A percentile compares a stretch with the other conserved stretches of the same genome.
Evolutionary conservation across 2,797 vertebrate genomes (phyloP).

Genomic region (Poeciliopsis paucimaculata): DNA sequence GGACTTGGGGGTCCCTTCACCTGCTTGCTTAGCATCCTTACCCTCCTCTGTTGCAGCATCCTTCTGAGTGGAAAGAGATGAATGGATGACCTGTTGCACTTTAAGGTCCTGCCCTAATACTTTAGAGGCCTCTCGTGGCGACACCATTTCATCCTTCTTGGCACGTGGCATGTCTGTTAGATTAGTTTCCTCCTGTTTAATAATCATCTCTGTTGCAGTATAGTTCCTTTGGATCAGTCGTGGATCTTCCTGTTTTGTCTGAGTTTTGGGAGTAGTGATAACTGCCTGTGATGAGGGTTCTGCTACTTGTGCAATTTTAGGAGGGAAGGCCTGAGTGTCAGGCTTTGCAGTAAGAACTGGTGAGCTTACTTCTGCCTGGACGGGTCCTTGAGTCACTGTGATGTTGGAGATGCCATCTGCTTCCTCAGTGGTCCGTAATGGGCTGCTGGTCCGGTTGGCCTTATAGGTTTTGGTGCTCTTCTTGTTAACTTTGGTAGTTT

Average conservation of each 20-base stretch:
- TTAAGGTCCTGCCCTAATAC: slow-evolving; percentile 5
- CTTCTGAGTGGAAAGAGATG: slow-evolving; percentile 21
- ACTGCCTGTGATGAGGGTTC: slow-evolving; percentile 40
- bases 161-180: slow-evolving; percentile 20
- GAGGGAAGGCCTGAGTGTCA: slow-evolving; percentile 18
- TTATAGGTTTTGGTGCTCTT: slow-evolving; percentile 34
- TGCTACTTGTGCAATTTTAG: slow-evolving; percentile 27
- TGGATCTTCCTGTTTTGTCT: slow-evolving; percentile 4
- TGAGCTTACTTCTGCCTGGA: slow-evolving; percentile 8
- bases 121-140: slow-evolving; percentile 15
- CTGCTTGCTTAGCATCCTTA: slow-evolving; percentile 44
- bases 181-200: slow-evolving; percentile 31
- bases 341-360: slow-evolving; percentile 22
- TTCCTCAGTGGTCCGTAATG: slow-evolving; percentile 9
- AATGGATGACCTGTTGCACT: slow-evolving; percentile 17
- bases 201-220: slow-evolving; percentile 11
- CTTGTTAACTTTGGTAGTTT: slow-evolving; percentile 34
- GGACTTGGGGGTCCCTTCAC: slow-evolving; percentile 67
- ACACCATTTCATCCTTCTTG: slow-evolving; percentile 29
- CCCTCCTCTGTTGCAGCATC: slow-evolving; percentile 21
- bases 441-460: slow-evolving; percentile 21
- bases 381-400: slow-evolving; percentile 37
- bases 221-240: slow-evolving; percentile 14
- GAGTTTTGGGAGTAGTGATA: slow-evolving; percentile 26
- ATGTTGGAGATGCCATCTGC: slow-evolving; percentile 18